Percentiles rank a stretch among this genome's conserved stretches.
Conservation (phyloP, 1,140 invertebrate species). For the Drosophila nebulosa region DNA sequence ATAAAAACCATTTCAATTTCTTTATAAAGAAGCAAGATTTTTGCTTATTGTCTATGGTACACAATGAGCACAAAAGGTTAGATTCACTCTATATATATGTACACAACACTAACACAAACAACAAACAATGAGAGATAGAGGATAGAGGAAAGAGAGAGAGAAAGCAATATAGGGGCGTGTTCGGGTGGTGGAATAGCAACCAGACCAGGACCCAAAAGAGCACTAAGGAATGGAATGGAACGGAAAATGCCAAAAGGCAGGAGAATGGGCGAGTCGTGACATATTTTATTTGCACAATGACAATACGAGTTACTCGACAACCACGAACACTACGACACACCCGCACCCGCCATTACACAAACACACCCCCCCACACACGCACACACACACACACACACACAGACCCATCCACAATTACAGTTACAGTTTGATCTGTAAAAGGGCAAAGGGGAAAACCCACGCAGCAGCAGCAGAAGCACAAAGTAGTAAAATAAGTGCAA, state of each 20-base stretch:
- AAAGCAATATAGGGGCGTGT: slow-evolving; percentile 44
- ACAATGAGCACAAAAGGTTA: slow-evolving; percentile 75
- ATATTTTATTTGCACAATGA: slow-evolving; percentile 81
- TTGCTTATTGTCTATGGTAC: slow-evolving; percentile 59
- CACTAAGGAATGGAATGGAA: slow-evolving; percentile 1
- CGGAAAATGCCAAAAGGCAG: slow-evolving; percentile 1
- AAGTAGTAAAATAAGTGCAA: slow-evolving; percentile 79
- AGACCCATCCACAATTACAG: slow-evolving; percentile 35
- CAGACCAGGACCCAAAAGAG: slow-evolving; percentile 30
- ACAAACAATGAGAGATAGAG: background rate
- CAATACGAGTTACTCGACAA: slow-evolving; percentile 72
- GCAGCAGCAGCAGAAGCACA: slow-evolving; percentile 45
- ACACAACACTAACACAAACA: slow-evolving; percentile 25
- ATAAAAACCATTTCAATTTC: slow-evolving; percentile 71
- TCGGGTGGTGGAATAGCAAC: slow-evolving; percentile 23
- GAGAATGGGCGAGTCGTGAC: slow-evolving; percentile 74
- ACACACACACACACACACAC: slow-evolving; percentile 14
- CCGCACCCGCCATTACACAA: slow-evolving; percentile 15
- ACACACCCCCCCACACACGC: slow-evolving; percentile 22
- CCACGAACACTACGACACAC: slow-evolving; percentile 32
- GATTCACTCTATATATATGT: slow-evolving; percentile 20
- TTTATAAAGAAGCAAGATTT: slow-evolving; percentile 36
- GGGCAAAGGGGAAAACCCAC: slow-evolving; percentile 14
- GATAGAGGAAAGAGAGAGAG: background rate
- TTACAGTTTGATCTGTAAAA: slow-evolving; percentile 13